phyloP scores from a whole-genome alignment of 37 sponge, comb jelly and placozoan species.

The Agelas oroides region DNA sequence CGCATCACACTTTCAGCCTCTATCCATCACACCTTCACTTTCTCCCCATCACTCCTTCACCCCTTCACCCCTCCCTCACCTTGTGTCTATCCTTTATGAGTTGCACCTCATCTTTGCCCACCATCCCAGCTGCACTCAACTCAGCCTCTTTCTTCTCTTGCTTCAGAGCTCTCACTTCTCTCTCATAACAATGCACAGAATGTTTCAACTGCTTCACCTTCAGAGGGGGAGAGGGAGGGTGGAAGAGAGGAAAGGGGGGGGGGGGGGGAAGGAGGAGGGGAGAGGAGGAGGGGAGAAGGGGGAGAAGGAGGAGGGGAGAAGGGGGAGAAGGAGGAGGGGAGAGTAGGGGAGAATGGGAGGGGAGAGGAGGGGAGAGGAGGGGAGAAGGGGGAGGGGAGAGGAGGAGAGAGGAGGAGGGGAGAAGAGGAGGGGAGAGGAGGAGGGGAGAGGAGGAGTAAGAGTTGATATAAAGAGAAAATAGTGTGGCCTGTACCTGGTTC shows the following conservation, averaged over 20 bases:
- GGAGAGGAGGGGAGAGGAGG: no score
- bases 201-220: conserved; percentile 64
- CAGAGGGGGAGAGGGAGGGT: not conserved
- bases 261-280: not conserved
- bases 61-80: not conserved
- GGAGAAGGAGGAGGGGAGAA: not conserved
- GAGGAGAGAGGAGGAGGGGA: no score
- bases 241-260: not conserved
- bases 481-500: conserved; percentile 21
- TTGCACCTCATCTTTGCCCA: conserved; percentile 20
- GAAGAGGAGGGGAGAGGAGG: no score
- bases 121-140: not conserved
- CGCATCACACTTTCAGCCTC: not conserved
- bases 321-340: not conserved
- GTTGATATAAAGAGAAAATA: no score
- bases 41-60: not conserved
- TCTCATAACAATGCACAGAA: not conserved
- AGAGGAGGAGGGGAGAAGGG: not conserved
- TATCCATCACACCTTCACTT: no score
- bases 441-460: no score
- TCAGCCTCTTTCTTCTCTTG: conserved; percentile 15
- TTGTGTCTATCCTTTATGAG: conserved; percentile 23
- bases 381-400: no score
- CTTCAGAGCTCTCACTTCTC: conserved; percentile 23
- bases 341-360: no score